These are phyloP conservation scores for Trichopria drosophilae DNA, from an alignment of 2,888 invertebrate genomes.

Conservation along the genomic window DNA sequence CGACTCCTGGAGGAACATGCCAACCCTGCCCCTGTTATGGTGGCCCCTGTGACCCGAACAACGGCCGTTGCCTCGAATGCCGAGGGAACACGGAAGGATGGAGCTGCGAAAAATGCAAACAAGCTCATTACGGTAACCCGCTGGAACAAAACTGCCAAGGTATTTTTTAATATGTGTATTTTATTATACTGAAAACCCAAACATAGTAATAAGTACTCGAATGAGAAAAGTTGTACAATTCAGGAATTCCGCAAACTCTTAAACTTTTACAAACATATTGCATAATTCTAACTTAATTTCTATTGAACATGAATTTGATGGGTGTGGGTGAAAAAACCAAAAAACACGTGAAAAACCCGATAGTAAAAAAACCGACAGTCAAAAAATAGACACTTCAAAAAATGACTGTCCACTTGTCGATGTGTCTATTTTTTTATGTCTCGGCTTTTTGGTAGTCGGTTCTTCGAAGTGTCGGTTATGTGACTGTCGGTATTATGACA, in stretches of 20 bases:
- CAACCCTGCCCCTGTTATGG: slow-evolving; percentile 83
- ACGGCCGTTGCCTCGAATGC: slow-evolving; percentile 86
- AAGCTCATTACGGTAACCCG: slow-evolving; percentile 70
- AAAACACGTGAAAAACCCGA: no score
- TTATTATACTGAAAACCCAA: no score
- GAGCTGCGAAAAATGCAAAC: slow-evolving; percentile 67
- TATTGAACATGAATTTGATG: no score
- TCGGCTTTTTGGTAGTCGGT: no score
- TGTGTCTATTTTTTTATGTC: no score
- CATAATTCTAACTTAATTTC: no score
- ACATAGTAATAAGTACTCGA: neutral
- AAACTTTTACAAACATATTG: neutral
- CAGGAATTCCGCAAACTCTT: neutral
- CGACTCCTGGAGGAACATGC: slow-evolving; percentile 71
- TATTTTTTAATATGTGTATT: slow-evolving; percentile 2
- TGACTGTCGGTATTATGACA: no score
- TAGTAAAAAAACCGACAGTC: no score
- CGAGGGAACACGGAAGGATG: slow-evolving; percentile 72
- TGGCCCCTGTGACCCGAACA: slow-evolving; percentile 79
- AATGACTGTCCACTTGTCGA: no score
- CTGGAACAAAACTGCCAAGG: slow-evolving; percentile 66
- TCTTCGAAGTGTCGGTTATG: no score
- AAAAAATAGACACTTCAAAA: no score
- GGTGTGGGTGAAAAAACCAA: no score
- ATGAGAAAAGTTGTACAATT: slow-evolving; percentile 1